Evolutionary conservation across 2,888 invertebrate species (phyloP).

Genomic region (Drosophila fungiperda): DNA sequence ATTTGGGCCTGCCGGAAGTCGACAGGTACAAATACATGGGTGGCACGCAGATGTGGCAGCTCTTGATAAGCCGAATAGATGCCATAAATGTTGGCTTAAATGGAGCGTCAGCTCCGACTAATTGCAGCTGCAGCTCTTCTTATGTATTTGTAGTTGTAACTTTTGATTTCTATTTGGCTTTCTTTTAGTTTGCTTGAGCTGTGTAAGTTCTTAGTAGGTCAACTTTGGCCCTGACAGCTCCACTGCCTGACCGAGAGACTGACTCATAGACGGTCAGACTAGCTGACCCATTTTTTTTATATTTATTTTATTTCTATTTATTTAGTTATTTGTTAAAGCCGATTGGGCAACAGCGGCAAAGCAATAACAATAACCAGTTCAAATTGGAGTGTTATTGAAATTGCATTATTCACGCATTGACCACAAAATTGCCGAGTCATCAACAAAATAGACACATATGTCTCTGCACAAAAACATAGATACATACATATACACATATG

Average conservation of each 20-base stretch:
- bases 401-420: constrained; percentile 58
- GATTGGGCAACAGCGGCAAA: constrained; percentile 41
- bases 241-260: constrained; percentile 6
- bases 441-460: constrained; percentile 14
- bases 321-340: constrained; percentile 17
- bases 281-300: constrained; percentile 25
- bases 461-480: constrained; percentile 8
- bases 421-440: constrained; percentile 35
- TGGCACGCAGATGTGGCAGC: constrained; percentile 7
- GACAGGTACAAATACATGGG: constrained; percentile 22
- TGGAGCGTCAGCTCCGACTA: constrained; percentile 51
- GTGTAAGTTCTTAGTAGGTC: constrained; percentile 56
- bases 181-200: constrained; percentile 29
- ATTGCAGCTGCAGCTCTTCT: constrained; percentile 46
- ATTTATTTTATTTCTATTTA: neutral
- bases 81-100: constrained; percentile 43
- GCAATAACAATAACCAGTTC: constrained; percentile 33
- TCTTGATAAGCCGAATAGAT: constrained; percentile 19
- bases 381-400: constrained; percentile 67
- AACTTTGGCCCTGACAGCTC: constrained; percentile 14
- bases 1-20: constrained; percentile 36
- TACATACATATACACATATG: neutral
- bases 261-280: constrained; percentile 2
- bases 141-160: constrained; percentile 24
- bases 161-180: constrained; percentile 59